phyloP scores from a whole-genome alignment of 2,113 vertebrate species.

The Lepisosteus osseus region DNA sequence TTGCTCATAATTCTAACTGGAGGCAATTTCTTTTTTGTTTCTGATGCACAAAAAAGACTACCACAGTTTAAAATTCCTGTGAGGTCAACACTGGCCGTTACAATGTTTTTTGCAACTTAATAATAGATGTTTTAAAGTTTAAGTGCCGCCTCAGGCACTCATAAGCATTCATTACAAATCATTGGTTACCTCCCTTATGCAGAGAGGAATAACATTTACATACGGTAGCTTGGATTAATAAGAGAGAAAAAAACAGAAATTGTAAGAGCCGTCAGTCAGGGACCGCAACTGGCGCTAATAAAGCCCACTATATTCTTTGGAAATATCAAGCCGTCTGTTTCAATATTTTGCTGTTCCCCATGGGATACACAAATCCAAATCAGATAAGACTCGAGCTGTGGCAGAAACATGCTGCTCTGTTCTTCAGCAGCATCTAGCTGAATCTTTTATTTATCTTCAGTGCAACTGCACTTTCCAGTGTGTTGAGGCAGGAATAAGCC shows the following conservation, averaged over 20 bases:
- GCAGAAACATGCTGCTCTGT: slow-evolving; percentile 76
- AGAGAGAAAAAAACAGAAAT: slow-evolving; percentile 68
- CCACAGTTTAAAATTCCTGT: slow-evolving; percentile 82
- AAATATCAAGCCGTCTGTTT: slow-evolving; percentile 86
- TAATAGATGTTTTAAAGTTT: slow-evolving; percentile 99
- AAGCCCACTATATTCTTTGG: slow-evolving; percentile 82
- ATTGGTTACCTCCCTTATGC: slow-evolving; percentile 79
- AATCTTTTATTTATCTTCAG: slow-evolving; percentile 86
- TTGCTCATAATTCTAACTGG: slow-evolving; percentile 78
- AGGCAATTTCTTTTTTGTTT: slow-evolving; percentile 70
- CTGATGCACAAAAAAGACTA: slow-evolving; percentile 80
- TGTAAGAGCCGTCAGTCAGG: slow-evolving; percentile 79
- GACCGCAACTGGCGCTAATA: slow-evolving; percentile 74
- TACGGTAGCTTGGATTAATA: slow-evolving; percentile 84
- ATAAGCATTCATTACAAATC: slow-evolving; percentile 94
- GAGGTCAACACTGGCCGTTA: slow-evolving; percentile 88
- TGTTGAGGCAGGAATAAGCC: slow-evolving; percentile 70
- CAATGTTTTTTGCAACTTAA: slow-evolving; percentile 86
- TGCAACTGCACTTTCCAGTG: slow-evolving; percentile 65
- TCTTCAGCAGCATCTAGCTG: slow-evolving; percentile 72
- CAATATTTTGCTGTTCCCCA: slow-evolving; percentile 81
- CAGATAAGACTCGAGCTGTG: slow-evolving; percentile 79
- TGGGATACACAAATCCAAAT: slow-evolving; percentile 84
- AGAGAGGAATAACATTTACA: slow-evolving; percentile 89
- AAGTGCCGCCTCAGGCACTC: slow-evolving; percentile 92